A percentile compares a stretch with the other conserved stretches of the same genome.
Conservation (phyloP, 2,797 vertebrate species). For the Catharus ustulatus region DNA sequence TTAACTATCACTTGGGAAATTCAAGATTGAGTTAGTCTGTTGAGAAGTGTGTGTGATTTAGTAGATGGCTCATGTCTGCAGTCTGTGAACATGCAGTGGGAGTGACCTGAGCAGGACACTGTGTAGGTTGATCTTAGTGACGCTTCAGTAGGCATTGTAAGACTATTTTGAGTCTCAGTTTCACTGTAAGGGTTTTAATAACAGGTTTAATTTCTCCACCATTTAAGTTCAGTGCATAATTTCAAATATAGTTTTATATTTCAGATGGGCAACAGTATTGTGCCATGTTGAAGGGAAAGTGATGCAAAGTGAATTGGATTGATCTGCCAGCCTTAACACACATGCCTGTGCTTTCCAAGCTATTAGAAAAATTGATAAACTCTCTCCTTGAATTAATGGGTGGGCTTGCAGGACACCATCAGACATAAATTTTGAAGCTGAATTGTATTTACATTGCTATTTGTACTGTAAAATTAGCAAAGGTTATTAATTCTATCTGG, state of each 20-base stretch:
- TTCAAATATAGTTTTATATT: background rate
- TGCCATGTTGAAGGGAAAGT: background rate
- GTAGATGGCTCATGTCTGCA: background rate
- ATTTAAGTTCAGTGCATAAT: background rate
- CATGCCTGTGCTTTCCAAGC: slow-evolving; percentile 4
- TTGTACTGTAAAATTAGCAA: slow-evolving; percentile 60
- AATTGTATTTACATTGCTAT: slow-evolving; percentile 55
- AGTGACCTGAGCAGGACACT: background rate
- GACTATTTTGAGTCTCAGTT: background rate
- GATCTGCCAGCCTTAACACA: background rate
- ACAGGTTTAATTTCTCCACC: background rate
- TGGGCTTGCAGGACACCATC: slow-evolving; percentile 7
- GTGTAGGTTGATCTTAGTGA: background rate
- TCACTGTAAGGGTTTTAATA: background rate
- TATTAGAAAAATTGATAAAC: slow-evolving; percentile 46
- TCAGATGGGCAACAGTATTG: background rate
- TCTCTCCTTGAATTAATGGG: slow-evolving; percentile 50
- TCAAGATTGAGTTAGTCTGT: background rate
- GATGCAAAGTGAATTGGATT: background rate
- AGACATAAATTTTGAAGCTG: slow-evolving; percentile 47
- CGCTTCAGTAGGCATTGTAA: background rate
- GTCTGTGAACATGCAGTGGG: background rate
- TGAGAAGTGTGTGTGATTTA: background rate
- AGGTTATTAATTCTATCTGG: slow-evolving; percentile 61
- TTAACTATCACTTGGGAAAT: background rate